These are phyloP conservation scores for Cricetomys ansorgei DNA, from an alignment of 2,113 vertebrate genomes.

Conservation along the genomic window DNA sequence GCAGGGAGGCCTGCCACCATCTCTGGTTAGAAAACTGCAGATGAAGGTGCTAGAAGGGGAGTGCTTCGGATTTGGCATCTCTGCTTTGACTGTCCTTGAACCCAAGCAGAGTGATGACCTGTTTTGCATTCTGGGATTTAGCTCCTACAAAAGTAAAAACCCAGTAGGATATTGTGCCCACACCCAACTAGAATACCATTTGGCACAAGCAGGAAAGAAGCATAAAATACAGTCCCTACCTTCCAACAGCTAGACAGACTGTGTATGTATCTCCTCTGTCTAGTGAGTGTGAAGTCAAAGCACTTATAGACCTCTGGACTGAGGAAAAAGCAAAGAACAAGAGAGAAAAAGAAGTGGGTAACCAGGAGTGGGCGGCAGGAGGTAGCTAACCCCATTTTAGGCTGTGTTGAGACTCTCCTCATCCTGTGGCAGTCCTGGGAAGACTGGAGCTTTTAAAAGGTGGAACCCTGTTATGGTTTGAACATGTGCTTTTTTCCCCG, in stretches of 20 bases:
- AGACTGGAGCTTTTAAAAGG: background rate
- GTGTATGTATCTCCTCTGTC: background rate
- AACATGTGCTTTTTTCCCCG: background rate
- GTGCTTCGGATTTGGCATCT: background rate
- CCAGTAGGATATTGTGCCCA: background rate
- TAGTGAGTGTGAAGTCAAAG: background rate
- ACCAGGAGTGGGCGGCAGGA: rapidly evolving
- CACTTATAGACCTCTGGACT: too few relatives aligned
- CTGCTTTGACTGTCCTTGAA: background rate
- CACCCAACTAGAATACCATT: background rate
- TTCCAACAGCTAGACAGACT: background rate
- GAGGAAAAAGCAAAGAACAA: background rate
- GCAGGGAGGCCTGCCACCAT: background rate
- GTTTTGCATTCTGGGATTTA: background rate
- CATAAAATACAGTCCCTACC: background rate
- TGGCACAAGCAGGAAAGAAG: background rate
- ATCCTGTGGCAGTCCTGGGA: background rate
- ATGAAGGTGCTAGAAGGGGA: background rate
- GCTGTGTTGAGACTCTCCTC: background rate
- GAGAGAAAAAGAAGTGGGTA: background rate
- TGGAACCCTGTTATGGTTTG: background rate
- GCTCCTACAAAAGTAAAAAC: slow-evolving; percentile 44
- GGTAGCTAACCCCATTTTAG: background rate
- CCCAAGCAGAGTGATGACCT: background rate
- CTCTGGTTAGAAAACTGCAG: background rate